Conservation (phyloP, 2,113 vertebrate genomes). For the Bostrychus sinensis region DNA sequence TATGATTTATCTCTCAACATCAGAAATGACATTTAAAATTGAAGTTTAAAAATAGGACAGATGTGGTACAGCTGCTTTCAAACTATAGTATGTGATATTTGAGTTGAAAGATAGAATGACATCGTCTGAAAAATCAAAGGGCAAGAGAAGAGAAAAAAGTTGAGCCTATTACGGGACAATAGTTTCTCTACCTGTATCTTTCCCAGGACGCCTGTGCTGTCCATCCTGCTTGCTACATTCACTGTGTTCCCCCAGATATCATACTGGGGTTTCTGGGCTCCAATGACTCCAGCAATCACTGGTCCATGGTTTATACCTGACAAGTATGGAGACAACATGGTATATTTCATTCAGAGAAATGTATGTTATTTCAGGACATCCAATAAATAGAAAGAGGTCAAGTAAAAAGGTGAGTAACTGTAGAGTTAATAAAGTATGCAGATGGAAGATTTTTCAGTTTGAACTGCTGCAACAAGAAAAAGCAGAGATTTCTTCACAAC, state of each 20-base stretch:
- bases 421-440: no score
- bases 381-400: no score
- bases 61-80: background rate
- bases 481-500: slow-evolving; percentile 44
- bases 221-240: slow-evolving; percentile 97
- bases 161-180: background rate
- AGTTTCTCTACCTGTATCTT: slow-evolving; percentile 89
- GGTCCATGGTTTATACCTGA: slow-evolving; percentile 96
- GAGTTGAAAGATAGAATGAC: slow-evolving; percentile 11
- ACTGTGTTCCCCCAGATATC: slow-evolving; percentile 99
- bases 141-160: background rate
- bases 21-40: slow-evolving; percentile 32
- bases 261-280: slow-evolving; percentile 97
- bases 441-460: no score
- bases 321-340: slow-evolving; percentile 8
- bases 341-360: background rate
- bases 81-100: slow-evolving; percentile 7
- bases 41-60: background rate
- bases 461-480: background rate
- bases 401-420: slow-evolving; percentile 7
- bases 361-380: no score
- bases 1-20: slow-evolving; percentile 38
- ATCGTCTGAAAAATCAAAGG: background rate
- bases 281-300: slow-evolving; percentile 97
- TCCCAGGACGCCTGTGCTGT: slow-evolving; percentile 95